A percentile compares a stretch with the other conserved stretches of the same genome.
Evolutionary conservation across 2,888 invertebrate species (phyloP).

Genomic region (Dinocampus coccinellae): DNA sequence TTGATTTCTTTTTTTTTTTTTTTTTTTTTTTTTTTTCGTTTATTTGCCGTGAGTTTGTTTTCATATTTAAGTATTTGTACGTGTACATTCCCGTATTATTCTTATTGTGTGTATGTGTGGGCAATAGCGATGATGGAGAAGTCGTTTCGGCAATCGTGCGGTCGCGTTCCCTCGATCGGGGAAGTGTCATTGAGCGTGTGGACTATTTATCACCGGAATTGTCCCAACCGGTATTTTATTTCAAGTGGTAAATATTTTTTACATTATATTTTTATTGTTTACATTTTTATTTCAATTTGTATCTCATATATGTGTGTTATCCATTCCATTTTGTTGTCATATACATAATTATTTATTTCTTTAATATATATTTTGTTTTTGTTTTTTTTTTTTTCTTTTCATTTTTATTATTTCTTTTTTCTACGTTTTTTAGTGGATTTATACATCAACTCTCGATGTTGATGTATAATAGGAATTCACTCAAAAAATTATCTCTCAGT

Average conservation of each 20-base stretch:
- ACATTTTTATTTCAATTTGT: constrained; percentile 8
- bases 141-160: constrained; percentile 45
- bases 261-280: constrained; percentile 10
- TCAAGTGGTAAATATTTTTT: constrained; percentile 40
- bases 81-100: too few relatives aligned
- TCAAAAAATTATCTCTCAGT: constrained; percentile 14
- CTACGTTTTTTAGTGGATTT: background rate
- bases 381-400: constrained; percentile 34
- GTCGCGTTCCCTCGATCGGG: constrained; percentile 48
- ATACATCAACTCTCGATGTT: background rate
- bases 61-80: too few relatives aligned
- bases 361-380: too few relatives aligned
- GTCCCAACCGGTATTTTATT: constrained; percentile 31
- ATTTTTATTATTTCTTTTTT: background rate
- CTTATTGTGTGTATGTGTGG: background rate
- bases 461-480: constrained; percentile 8
- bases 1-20: background rate
- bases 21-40: background rate
- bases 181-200: constrained; percentile 50
- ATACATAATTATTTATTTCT: background rate
- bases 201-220: constrained; percentile 40
- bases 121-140: constrained; percentile 29
- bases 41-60: background rate
- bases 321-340: background rate
- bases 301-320: background rate